Percentiles rank a stretch among this genome's conserved stretches.
These are phyloP conservation scores for Sebastiscus tertius DNA, from an alignment of 2,797 vertebrate genomes.

Conservation along the genomic window DNA sequence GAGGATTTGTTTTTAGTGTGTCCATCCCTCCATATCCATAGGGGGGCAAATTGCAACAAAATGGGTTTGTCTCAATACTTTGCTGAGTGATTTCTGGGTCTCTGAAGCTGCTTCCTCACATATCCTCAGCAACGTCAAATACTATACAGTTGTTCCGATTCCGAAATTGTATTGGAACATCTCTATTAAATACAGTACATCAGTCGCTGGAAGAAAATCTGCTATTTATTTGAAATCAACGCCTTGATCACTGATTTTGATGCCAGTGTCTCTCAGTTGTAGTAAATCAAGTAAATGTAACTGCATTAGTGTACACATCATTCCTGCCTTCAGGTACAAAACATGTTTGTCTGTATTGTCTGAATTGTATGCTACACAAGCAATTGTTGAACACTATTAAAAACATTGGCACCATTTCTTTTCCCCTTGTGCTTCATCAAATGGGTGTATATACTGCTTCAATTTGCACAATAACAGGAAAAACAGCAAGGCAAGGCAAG, in stretches of 20 bases:
- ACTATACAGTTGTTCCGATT: too few relatives aligned
- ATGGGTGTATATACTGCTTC: neutral
- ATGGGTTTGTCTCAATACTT: neutral
- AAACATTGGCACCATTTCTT: conserved; percentile 19
- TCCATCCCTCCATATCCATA: neutral
- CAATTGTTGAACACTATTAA: conserved; percentile 56
- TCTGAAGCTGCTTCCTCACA: neutral
- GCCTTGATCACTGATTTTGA: conserved; percentile 3
- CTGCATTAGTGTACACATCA: conserved; percentile 52
- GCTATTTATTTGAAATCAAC: neutral
- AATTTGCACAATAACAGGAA: conserved; percentile 42
- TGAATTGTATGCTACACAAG: conserved; percentile 5
- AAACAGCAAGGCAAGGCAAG: neutral
- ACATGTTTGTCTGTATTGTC: conserved; percentile 19
- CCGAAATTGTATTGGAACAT: too few relatives aligned
- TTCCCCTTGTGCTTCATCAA: neutral
- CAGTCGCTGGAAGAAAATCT: neutral
- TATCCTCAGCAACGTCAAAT: neutral
- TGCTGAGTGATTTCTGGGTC: neutral
- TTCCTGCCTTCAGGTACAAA: conserved; percentile 50
- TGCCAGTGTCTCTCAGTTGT: conserved; percentile 7
- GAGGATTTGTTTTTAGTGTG: neutral
- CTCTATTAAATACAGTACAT: neutral
- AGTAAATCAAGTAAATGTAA: neutral
- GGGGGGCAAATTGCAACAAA: neutral